Base-by-base conservation (phyloP, 1,140 invertebrate species). In the Bombus ignitus region DNA sequence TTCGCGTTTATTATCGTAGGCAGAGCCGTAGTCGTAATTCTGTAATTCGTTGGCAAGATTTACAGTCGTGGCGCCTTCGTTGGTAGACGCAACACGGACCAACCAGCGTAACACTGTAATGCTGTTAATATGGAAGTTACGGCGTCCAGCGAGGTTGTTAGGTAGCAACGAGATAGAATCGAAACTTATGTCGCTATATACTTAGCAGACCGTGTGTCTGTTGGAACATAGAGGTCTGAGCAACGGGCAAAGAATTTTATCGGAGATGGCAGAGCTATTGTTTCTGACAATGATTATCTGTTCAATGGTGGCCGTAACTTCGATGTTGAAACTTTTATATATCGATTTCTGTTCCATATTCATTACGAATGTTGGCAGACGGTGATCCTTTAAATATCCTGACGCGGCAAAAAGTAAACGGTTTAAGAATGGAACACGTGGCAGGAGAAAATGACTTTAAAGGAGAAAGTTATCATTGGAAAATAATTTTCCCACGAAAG, bases 121-220 rank as follows among this genome's bases (percentile, higher is more conserved):
- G 74, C 32, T 15, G 53, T 76, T 76, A 76, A 76, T 76, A 35
- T 76, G 18, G 68, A 37, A 70, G 68, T 70, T 70, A 78, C 65
- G 75, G 59, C 75, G 81, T 42, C 74, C 37, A 9, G 35, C 10
- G 25, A 10, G 68, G 35, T 70, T 70, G 68, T 70, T 37, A 70
- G 35, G 68, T 70, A 70, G 68, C 68, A 25, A 70, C 18, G 22
- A 35, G 32, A 37, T 70, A 70, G 68, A 70, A 70, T 37, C 68
- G 68, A 37, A 70, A 70, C 68, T 37, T 70, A 37, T 70, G 35
- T 35, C 35, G 35, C 18, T 66, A 15, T 70, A 35, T 37, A 35
- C 18, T 35, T 70, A 37, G 18, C 68, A 37, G 35, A 37, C 68
- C 68, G 28, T 37, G 68, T 5, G 68, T 37, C 35, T 70, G 12